Percentiles rank a stretch among this genome's conserved stretches.
These are phyloP conservation scores for Lasioglossum oenotherae DNA, from an alignment of 2,888 invertebrate species.

Conservation along the genomic window DNA sequence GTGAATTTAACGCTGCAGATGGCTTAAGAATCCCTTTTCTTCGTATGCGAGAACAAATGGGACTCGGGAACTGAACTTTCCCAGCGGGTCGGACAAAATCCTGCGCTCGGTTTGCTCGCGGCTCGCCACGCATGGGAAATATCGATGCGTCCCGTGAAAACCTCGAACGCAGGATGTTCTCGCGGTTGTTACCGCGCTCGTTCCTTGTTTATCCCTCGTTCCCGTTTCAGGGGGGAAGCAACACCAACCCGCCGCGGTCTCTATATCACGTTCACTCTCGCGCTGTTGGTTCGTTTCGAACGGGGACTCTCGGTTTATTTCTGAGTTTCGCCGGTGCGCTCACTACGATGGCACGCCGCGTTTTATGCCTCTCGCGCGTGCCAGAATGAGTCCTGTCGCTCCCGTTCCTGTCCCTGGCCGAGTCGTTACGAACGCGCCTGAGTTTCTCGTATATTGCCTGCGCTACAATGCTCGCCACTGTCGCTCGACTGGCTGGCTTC, in stretches of 20 bases:
- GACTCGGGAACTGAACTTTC: conserved; percentile 17
- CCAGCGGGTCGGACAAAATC: conserved; percentile 7
- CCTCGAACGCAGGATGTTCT: conserved; percentile 60
- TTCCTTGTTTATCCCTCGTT: conserved; percentile 43
- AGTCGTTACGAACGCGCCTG: not conserved
- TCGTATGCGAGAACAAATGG: not conserved
- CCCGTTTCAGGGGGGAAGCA: conserved; percentile 9
- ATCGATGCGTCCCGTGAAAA: conserved; percentile 54
- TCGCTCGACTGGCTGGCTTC: not conserved
- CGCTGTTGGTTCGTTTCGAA: conserved; percentile 25
- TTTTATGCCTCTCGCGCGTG: conserved; percentile 54
- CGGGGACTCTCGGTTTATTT: conserved; percentile 60
- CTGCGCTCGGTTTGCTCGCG: not conserved
- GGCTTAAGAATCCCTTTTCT: not conserved
- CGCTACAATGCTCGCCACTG: not conserved
- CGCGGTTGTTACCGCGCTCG: conserved; percentile 54
- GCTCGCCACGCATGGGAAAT: conserved; percentile 43
- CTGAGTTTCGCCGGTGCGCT: conserved; percentile 66
- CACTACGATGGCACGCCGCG: conserved; percentile 55
- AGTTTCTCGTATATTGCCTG: not conserved
- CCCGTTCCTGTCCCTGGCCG: conserved; percentile 4
- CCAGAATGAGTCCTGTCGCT: conserved; percentile 59
- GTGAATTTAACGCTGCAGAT: not conserved
- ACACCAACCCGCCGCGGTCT: not conserved
- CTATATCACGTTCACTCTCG: not conserved